Evolutionary conservation across 2,113 vertebrate genomes (phyloP), one percentile per base, ranked within the genome.

Genomic region (Clupea harengus): DNA sequence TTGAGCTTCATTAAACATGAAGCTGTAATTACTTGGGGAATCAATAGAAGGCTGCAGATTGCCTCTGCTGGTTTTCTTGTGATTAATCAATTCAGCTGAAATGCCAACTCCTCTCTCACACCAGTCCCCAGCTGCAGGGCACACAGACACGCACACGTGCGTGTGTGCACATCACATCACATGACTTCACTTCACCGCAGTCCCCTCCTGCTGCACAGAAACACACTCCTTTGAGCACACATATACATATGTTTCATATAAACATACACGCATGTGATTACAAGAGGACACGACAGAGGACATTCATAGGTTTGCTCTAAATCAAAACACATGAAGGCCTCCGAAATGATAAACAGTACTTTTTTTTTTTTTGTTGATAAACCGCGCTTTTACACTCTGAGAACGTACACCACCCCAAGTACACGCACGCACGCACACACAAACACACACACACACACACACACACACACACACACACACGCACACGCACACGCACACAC

Each of bases 21-120:
- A 85, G 81, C 32, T 60, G 20, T 86, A 82, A 87, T 85, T 88
- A 82, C 45, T 25, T 50, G 7, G 45, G 10, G 9, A 47, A 86
- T 85, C 25, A 4, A 87, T 83, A 46, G 22, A 87, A 78, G 32
- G 85, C 60, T 86, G 57, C 50, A 82, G 86, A 87, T 86, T 83
- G 64, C 86, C 81, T 84, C 46, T 82, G 64, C 20, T 78, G 67
- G 81, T 67, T 88, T 39, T 60, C 81, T 78, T 57, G 17, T 85
- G 81, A 88, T 80, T 86, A 89, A 88, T 88, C 54, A 45, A 67
- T 88, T 60, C 72, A 47, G 22, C 45, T 78, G 84, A 85, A 88
- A 87, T 89, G 85, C 84, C 75, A 86, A 11, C 60, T 46, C 44
- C 72, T 67, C 25, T 18, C 54, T 75, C 45, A 52, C 20, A 52